Base-by-base conservation (phyloP, 2,113 vertebrate genomes). In the Dasyprocta punctata region DNA sequence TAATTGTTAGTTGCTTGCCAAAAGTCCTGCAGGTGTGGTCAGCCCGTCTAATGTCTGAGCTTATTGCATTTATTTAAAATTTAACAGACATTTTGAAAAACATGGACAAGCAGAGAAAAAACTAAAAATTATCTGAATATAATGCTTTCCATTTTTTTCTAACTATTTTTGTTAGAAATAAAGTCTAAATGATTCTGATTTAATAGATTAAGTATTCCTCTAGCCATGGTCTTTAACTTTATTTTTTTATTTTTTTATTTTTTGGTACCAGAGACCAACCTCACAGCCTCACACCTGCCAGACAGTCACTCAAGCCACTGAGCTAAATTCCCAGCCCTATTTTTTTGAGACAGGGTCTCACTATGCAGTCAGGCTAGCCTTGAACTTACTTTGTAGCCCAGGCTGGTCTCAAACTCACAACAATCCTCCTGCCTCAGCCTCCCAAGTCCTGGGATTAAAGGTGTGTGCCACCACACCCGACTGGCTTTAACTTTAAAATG, bases 401-500 rank as follows among this genome's bases (percentile, higher is more conserved):
- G n/a, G n/a, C n/a, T n/a, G n/a, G n/a, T n/a, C n/a, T n/a, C n/a
- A n/a, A n/a, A n/a, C n/a, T n/a, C n/a, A n/a, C n/a, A n/a, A n/a
- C n/a, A n/a, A n/a, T n/a, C n/a, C n/a, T n/a, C n/a, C n/a, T n/a
- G n/a, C n/a, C n/a, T n/a, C n/a, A n/a, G n/a, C n/a, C n/a, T n/a
- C n/a, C n/a, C n/a, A n/a, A n/a, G n/a, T n/a, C n/a, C n/a, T n/a
- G n/a, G n/a, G n/a, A n/a, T n/a, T n/a, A n/a, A n/a, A n/a, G n/a
- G n/a, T n/a, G n/a, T n/a, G n/a, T n/a, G n/a, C n/a, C n/a, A n/a
- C n/a, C n/a, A n/a, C n/a, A n/a, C n/a, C n/a, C n/a, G n/a, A n/a
- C n/a, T n/a, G n/a, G 89, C 78, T 94, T 96, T 84, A 56, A 36
- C 36, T 22, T 95, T 73, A 69, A 95, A 41, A 36, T 73, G 9